Base-by-base conservation (phyloP, 2,888 invertebrate species). In the Idaea biselata region DNA sequence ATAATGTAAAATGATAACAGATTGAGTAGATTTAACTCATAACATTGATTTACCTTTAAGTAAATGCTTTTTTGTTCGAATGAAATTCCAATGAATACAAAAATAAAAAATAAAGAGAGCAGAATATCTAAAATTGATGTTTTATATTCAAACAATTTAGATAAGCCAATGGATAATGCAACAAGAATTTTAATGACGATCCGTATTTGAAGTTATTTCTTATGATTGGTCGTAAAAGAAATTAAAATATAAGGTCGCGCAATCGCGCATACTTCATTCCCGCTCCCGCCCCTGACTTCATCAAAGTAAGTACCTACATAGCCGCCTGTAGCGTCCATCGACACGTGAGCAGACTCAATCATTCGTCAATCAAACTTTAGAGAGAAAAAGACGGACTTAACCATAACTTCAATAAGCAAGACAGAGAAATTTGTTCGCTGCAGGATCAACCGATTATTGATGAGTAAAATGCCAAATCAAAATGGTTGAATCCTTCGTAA, bases 301-400 rank as follows among this genome's bases (percentile, higher is more conserved):
- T 8, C 44, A 3, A n/a, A 11, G 18, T 57, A n/a, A 17, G 5
- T 17, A 17, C 57, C 57, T 25, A 25, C 25, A 76, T 82, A 82
- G 80, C 86, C 81, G 80, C 75, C 77, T 44, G 11, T 44, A 78
- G 78, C 78, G 75, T 76, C 79, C 82, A 84, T 87, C 86, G 79
- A 84, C 80, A 81, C 82, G 80, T 80, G 77, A 75, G 79, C 75
- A 79, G 77, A 80, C 82, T 87, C 88, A 86, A 88, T 89, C 88
- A 88, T 88, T 87, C 88, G 86, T 90, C 86, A 88, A 87, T 89
- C 82, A 79, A 84, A 80, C 76, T 72, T 72, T 70, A 64, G 83
- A 74, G 75, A 63, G 84, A 89, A 75, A 81, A 87, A 86, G 89
- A 89, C 79, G 78, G 82, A 81, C 79, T 82, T 76, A 25, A 82